These are phyloP conservation scores for Sturnira hondurensis DNA, from an alignment of 2,113 vertebrate species.

Conservation along the genomic window DNA sequence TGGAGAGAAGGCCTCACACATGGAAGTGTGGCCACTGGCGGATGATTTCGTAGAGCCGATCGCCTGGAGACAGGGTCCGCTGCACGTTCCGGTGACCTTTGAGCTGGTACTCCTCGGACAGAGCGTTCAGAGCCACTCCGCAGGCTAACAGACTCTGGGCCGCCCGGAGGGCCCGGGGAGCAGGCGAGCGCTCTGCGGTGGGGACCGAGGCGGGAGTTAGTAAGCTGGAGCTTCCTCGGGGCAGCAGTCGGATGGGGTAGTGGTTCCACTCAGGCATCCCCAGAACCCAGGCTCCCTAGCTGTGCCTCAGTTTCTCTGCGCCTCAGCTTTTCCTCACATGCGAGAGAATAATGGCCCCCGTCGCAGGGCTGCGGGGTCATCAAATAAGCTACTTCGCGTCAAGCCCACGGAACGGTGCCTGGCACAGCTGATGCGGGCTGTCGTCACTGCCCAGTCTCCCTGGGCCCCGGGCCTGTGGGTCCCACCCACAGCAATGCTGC, in stretches of 20 bases:
- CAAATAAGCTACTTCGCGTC: background rate
- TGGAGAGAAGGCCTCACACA: background rate
- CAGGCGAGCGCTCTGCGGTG: constrained; percentile 11
- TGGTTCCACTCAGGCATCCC: background rate
- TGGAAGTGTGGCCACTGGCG: background rate
- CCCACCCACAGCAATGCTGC: background rate
- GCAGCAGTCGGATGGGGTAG: background rate
- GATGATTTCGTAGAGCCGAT: constrained; percentile 52
- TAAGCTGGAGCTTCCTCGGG: background rate
- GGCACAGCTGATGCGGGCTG: background rate
- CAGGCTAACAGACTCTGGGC: constrained; percentile 45
- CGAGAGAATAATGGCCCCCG: background rate
- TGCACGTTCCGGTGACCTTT: constrained; percentile 58
- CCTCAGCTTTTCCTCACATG: background rate
- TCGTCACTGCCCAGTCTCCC: accelerated
- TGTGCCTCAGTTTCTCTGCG: background rate
- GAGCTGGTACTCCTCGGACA: constrained; percentile 19
- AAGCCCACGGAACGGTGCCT: background rate
- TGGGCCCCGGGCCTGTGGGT: background rate
- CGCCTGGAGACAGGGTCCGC: background rate
- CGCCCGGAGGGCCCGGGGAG: background rate
- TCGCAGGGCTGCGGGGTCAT: background rate
- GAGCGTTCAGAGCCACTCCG: accelerated
- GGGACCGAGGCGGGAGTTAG: background rate
- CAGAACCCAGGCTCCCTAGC: background rate